Base-by-base conservation (phyloP, 2,888 invertebrate genomes). In the Sphaerophoria rueppellii region DNA sequence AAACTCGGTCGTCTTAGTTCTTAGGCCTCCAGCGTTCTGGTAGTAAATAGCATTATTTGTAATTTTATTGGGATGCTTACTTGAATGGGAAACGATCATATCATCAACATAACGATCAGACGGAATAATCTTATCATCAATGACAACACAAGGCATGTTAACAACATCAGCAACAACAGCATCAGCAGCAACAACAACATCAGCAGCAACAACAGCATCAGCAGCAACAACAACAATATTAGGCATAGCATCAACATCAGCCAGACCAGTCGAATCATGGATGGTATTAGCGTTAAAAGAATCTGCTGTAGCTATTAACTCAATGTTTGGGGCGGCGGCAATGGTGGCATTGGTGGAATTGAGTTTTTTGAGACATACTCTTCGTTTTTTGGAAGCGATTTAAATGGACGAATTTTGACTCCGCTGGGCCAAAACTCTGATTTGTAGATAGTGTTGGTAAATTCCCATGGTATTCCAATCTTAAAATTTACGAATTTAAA, bases 401-500 rank as follows among this genome's bases (percentile, higher is more conserved):
- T 34, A 72, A 52, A 72, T 34, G 52, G n/a, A 14, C 60, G 52
- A 50, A 58, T 71, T 4, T 70, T 57, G 0, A 50, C 35, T 40
- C 60, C 71, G 37, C 32, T 72, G 0, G 72, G 43, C 54, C 54
- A 72, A 60, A 60, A 60, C 35, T 37, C 43, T 16, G 12, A 52
- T 37, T 60, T 46, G 12, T 14, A 72, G 9, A 57, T 16, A 14
- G 6, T 32, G 34, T 60, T 40, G 4, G 52, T 52, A 61, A 11
- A 60, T 37, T 60, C 40, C 52, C 14, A 43, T 12, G 61, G 63
- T 6, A 73, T 50, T 52, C 61, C 63, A 54, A 73, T 55, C 55
- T 73, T 61, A 55, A 63, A 73, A 35, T 73, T 73, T 11, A 73
- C 16, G 55, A 73, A 63, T 63, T 61, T 73, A 46, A 55, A 7